Evolutionary conservation across 2,113 vertebrate genomes (phyloP).

Genomic region (Lonchura striata): DNA sequence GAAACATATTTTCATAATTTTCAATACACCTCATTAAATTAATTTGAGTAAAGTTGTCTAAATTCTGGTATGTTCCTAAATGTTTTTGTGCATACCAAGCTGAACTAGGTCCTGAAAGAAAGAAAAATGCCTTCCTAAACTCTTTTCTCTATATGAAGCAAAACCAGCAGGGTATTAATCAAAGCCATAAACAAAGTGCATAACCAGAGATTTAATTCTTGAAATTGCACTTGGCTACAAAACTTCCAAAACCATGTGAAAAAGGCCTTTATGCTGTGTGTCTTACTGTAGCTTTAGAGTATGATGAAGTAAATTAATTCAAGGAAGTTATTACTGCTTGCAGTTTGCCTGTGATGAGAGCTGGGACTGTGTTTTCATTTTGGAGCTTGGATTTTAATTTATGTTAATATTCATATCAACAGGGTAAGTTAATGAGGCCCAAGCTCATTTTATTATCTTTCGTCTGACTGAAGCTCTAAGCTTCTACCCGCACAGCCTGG

Average conservation of each 20-base stretch:
- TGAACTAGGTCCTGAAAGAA: slow-evolving; percentile 2
- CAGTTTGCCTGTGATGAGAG: not conserved
- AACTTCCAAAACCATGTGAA: not conserved
- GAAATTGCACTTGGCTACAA: not conserved
- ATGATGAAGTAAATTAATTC: slow-evolving; percentile 26
- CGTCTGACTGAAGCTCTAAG: slow-evolving; percentile 30
- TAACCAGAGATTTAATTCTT: slow-evolving; percentile 35
- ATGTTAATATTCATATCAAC: slow-evolving; percentile 40
- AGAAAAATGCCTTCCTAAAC: slow-evolving; percentile 26
- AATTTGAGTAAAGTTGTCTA: slow-evolving; percentile 11
- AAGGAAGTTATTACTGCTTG: slow-evolving; percentile 21
- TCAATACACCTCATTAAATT: not conserved
- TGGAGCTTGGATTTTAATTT: slow-evolving; percentile 45
- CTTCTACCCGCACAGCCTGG: not conserved
- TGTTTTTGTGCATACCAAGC: not conserved
- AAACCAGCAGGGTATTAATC: slow-evolving; percentile 1
- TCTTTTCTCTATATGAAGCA: not conserved
- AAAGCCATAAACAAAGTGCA: slow-evolving; percentile 8
- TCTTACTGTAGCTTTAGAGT: not conserved
- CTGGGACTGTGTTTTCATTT: not conserved
- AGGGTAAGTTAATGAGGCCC: slow-evolving; percentile 38
- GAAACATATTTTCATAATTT: slow-evolving; percentile 26
- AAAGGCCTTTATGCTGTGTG: not conserved
- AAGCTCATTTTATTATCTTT: slow-evolving; percentile 46
- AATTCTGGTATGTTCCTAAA: not conserved